Base-by-base conservation (phyloP, 2,113 vertebrate genomes). In the Malaclemys terrapin region DNA sequence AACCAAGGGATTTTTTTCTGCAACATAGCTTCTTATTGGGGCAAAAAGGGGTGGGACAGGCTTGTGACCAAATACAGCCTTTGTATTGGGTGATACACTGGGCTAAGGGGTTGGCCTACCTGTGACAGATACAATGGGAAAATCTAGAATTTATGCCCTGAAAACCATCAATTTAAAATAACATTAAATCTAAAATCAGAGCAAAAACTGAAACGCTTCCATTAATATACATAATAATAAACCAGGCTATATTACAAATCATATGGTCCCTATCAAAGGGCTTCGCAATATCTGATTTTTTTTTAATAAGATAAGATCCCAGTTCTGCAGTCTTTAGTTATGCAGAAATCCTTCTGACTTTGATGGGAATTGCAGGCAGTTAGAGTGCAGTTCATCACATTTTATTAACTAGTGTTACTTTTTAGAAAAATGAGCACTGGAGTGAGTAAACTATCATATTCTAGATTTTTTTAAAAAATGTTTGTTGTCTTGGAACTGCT, bases 371-470 rank as follows among this genome's bases (percentile, higher is more conserved):
- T 82, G 52, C 50, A 38, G 19, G 49, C 31, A 10, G 16, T 52
- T 80, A 17, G 49, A 80, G 9, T 20, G 22, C 13, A 25, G 49
- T 53, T 52, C 17, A 29, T 35, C 31, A 13, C 35, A 24, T 82
- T 38, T 35, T 42, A 17, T 54, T n/a, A 52, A 56, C 25, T 2
- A 38, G 59, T n/a, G 80, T 24, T 1, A 1, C 45, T 69, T 88
- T 76, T 87, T 7, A 38, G 31, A 80, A 6, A 12, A 22, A 8
- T 27, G 5, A 49, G 7, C 59, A 17, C 82, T 91, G 16, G 49
- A 62, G 25, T 84, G 52, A 81, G 59, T 0, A 0, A 3, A 3
- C 72, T 72, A 80, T 57, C 0, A 1, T 86, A 92, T 87, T 89
- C 50, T 88, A 80, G 17, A n/a, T 65, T 65, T 31, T 31, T 65